A percentile compares a stretch with the other conserved stretches of the same genome.
Conservation (phyloP, 2,797 vertebrate genomes). For the Hyperoplus lanceolatus region DNA sequence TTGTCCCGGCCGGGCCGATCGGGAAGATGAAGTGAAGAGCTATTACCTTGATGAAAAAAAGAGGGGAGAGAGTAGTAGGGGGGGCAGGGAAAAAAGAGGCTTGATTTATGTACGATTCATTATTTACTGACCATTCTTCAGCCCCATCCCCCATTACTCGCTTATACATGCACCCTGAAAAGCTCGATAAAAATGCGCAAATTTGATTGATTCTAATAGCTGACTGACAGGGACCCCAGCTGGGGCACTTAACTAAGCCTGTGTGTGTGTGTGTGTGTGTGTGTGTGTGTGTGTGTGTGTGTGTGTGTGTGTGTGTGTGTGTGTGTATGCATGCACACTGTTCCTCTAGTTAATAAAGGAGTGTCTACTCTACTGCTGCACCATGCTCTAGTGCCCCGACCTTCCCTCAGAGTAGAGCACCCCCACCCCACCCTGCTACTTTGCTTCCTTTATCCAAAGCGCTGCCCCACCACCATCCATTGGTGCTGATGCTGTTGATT, state of each 20-base stretch:
- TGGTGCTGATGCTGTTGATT: conserved; percentile 60
- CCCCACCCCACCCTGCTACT: conserved; percentile 13
- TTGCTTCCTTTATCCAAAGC: conserved; percentile 33
- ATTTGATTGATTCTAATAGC: conserved; percentile 88
- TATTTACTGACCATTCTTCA: conserved; percentile 83
- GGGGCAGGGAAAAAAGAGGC: conserved; percentile 29
- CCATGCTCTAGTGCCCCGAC: conserved; percentile 52
- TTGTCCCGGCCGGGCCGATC: conserved; percentile 9
- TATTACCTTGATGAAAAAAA: conserved; percentile 84
- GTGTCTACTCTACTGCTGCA: conserved; percentile 48
- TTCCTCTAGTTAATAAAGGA: conserved; percentile 76
- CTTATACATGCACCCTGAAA: conserved; percentile 69
- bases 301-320: conserved; percentile 43
- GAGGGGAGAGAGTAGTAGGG: conserved; percentile 6
- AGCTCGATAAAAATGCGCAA: conserved; percentile 85
- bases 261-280: conserved; percentile 45
- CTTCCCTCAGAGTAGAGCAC: conserved; percentile 44
- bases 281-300: conserved; percentile 44
- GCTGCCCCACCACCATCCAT: conserved; percentile 27
- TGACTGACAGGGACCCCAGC: conserved; percentile 83
- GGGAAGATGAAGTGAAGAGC: conserved; percentile 62
- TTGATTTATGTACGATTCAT: conserved; percentile 87
- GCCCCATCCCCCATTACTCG: conserved; percentile 36
- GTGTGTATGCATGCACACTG: conserved; percentile 46
- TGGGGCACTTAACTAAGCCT: conserved; percentile 78